Base-by-base conservation (phyloP, 2,797 vertebrate genomes). In the Notoglanidium macrostoma region DNA sequence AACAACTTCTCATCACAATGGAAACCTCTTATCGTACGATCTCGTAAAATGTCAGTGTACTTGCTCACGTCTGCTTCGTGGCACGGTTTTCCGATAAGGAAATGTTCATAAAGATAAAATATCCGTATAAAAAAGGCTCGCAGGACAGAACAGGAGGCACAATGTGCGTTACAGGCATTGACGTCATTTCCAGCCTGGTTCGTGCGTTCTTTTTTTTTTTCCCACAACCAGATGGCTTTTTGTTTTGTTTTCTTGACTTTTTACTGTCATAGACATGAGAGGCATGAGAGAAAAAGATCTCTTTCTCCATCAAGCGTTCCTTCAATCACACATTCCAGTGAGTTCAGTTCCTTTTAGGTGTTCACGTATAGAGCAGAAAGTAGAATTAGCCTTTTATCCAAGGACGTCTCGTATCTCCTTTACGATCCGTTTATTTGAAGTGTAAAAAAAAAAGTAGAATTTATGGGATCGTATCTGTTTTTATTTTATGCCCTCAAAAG, bases 311-410 rank as follows among this genome's bases (percentile, higher is more conserved):
- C 79, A 88, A 74, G 35, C 70, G 86, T 91, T 90, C 57, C 87
- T 54, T 89, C 63, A 46, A 55, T 86, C 76, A 86, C 76, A 90
- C 90, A 90, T 93, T 91, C 89, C 90, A 89, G 90, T 91, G 61
- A 92, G 51, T 91, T 89, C 51, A 82, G 88, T 92, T 90, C 86
- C 63, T 55, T 84, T 32, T 86, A 85, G 73, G 67, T 89, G 86
- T 90, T 89, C 83, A 86, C 88, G 81, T 88, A 84, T 83, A 84
- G 63, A 83, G 89, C 83, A 74, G 73, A 91, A 86, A 87, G 89
- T 87, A 86, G 87, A 72, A 81, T 54, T 82, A 54, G 82, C 54
- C 54, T 88, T 79, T 85, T 85, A 83, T 83, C 35, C 74, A 12
- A 87, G 85, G 80, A 84, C 68, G 76, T 88, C 81, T 84, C 63